A percentile compares a stretch with the other conserved stretches of the same genome.
phyloP scores from a whole-genome alignment of 35 echinoderm and acorn worm genomes.

The Ptychodera flava region DNA sequence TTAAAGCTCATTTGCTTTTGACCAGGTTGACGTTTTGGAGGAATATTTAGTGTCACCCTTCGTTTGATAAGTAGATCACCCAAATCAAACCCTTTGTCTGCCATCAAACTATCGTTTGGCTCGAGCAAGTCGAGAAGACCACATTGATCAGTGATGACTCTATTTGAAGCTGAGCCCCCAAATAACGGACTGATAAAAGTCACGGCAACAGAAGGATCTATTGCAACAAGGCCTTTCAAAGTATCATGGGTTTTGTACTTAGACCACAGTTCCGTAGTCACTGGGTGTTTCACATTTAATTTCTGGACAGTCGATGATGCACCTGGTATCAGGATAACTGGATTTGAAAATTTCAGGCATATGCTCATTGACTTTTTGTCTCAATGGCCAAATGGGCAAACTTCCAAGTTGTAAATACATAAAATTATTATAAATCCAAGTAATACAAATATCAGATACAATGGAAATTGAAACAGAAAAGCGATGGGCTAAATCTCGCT shows the following conservation, averaged over 20 bases:
- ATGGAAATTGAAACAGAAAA: too few species aligned
- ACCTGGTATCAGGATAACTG: too few species aligned
- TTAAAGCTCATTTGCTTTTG: conserved; percentile 1
- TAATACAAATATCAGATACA: too few species aligned
- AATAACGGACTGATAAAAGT: conserved; percentile 28
- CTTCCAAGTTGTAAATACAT: too few species aligned
- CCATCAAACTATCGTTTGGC: conserved; percentile 13
- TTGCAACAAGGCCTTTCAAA: conserved; percentile 5
- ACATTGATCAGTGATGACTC: conserved; percentile 7
- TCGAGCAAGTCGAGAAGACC: conserved; percentile 17
- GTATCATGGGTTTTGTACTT: neutral
- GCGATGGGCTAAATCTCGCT: too few species aligned
- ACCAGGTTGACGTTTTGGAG: neutral
- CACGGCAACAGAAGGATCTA: conserved; percentile 2
- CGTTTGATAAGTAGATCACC: neutral
- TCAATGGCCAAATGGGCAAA: too few species aligned
- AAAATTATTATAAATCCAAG: too few species aligned
- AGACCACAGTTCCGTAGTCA: neutral
- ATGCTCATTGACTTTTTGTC: too few species aligned
- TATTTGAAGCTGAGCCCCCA: conserved; percentile 8
- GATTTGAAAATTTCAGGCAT: too few species aligned
- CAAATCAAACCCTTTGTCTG: conserved; percentile 5
- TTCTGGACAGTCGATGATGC: too few species aligned
- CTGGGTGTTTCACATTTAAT: too few species aligned
- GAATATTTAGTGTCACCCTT: neutral